phyloP scores from a whole-genome alignment of 2,113 vertebrate genomes.

The Tychaedon coryphoeus region DNA sequence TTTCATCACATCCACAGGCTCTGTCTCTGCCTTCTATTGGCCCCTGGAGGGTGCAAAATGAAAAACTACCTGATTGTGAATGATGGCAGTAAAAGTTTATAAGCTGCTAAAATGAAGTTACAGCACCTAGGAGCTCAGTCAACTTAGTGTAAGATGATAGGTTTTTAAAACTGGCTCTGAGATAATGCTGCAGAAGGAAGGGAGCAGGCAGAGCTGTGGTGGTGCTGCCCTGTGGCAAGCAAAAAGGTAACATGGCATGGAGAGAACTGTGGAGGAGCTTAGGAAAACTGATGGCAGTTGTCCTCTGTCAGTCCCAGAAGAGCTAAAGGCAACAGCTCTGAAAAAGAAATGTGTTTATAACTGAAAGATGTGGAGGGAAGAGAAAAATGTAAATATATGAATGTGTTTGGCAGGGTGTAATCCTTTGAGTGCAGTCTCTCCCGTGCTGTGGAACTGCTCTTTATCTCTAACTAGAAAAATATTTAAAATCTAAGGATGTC shows the following conservation, averaged over 20 bases:
- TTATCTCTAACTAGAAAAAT: background rate
- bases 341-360: background rate
- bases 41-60: slow-evolving; percentile 53
- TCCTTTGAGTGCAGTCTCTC: background rate
- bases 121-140: slow-evolving; percentile 71
- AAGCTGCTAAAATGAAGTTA: slow-evolving; percentile 77
- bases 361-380: background rate
- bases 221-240: background rate
- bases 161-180: slow-evolving; percentile 52
- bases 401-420: background rate
- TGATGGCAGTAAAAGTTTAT: slow-evolving; percentile 78
- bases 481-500: background rate
- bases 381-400: background rate
- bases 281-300: background rate
- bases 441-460: background rate
- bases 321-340: background rate
- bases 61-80: slow-evolving; percentile 70
- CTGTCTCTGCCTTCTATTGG: slow-evolving; percentile 18
- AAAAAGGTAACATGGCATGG: background rate
- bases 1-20: background rate
- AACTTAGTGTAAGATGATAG: slow-evolving; percentile 57
- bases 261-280: background rate
- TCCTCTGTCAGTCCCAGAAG: background rate
- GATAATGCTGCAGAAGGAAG: background rate
- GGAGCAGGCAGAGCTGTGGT: background rate